Conservation (phyloP, 1,140 invertebrate genomes). For the Drosophila takahashii region DNA sequence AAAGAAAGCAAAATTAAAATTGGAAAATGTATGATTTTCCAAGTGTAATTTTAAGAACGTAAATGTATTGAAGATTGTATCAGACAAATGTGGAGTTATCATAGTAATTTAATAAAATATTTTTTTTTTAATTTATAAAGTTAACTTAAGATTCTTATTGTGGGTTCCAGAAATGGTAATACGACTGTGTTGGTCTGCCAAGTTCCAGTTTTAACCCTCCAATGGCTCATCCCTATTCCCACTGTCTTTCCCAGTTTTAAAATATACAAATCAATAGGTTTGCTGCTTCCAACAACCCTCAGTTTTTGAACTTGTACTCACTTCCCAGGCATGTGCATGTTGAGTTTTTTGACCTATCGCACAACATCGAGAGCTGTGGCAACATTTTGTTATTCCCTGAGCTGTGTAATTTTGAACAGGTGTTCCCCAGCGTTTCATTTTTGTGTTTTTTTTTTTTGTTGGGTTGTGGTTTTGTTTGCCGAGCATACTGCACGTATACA, state of each 20-base stretch:
- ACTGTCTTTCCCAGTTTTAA: background rate
- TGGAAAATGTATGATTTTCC: too few relatives aligned
- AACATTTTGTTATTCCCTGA: slow-evolving; percentile 21
- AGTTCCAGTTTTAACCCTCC: slow-evolving; percentile 23
- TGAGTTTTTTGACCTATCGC: slow-evolving; percentile 60
- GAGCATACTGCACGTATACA: slow-evolving; percentile 9
- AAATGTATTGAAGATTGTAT: too few relatives aligned
- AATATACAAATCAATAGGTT: slow-evolving; percentile 49
- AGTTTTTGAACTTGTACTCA: slow-evolving; percentile 30
- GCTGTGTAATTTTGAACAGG: slow-evolving; percentile 62
- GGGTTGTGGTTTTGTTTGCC: slow-evolving; percentile 36
- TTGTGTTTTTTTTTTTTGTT: slow-evolving; percentile 7
- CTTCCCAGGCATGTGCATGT: slow-evolving; percentile 27
- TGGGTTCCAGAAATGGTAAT: background rate
- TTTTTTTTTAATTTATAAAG: too few relatives aligned
- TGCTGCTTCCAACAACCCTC: slow-evolving; percentile 37
- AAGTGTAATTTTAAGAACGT: too few relatives aligned
- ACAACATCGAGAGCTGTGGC: slow-evolving; percentile 14
- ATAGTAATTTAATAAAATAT: too few relatives aligned
- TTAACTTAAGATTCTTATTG: background rate
- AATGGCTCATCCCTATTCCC: background rate
- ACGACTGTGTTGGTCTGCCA: background rate
- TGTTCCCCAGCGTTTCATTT: slow-evolving; percentile 30
- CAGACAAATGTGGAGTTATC: too few relatives aligned
- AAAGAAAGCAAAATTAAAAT: too few relatives aligned